Base-by-base conservation (phyloP, 2,113 vertebrate species). In the Rana temporaria region DNA sequence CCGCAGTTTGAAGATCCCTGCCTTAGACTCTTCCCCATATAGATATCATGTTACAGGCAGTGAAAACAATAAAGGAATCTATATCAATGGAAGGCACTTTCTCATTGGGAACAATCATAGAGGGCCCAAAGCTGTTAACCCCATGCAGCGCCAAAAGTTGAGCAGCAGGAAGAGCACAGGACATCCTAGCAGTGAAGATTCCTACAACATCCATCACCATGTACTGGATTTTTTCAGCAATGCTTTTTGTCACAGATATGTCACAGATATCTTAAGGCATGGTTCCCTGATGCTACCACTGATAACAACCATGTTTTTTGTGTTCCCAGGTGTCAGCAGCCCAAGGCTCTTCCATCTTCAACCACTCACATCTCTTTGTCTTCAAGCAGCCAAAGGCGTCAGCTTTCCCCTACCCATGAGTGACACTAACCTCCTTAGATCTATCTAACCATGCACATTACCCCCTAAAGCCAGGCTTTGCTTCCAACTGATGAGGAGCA, bases 281-380 rank as follows among this genome's bases (percentile, higher is more conserved):
- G 38, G 14, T 14, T 14, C 14, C 42, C 42, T 14, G 42, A 14
- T 8, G 8, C 42, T 14, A 48, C 38, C 64, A 66, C 12, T 14
- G 16, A 22, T 71, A 9, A 53, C 20, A 20, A 17, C 48, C 15
- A 55, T 65, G 5, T 56, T n/a, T 48, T 67, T 12, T 32, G 42
- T 42, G 57, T 15, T 0, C 34, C 34, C 91, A 98, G 98, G 98
- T 97, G 94, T 88, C 97, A 96, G 92, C 91, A 89, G 6, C 93
- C 93, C 0, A 94, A 94, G 84, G 89, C 90, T 53, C 88, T 96
- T 87, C 89, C 95, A 0, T 91, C 96, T 77, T 95, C 96, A 6
- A 87, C 94, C 34, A 93, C 96, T 24, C 93, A 93, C 30, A 90
- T 89, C 77, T 95, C 96, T n/a, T 84, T 97, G 83, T 86, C 91